Conservation (phyloP, 2,888 invertebrate genomes). For the Diaprepes abbreviatus region DNA sequence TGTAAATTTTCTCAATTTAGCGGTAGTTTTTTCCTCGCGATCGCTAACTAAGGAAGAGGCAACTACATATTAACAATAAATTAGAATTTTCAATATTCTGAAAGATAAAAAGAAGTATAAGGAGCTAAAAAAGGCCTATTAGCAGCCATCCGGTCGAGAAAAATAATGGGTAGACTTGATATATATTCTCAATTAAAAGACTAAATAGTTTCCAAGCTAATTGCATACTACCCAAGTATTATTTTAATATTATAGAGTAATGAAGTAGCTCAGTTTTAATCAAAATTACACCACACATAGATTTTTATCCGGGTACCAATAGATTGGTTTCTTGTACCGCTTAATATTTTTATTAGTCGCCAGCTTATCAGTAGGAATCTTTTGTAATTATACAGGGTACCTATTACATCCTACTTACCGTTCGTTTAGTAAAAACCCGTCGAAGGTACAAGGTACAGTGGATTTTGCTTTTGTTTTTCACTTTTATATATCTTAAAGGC, state of each 20-base stretch:
- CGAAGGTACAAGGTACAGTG: not conserved
- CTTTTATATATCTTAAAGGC: too few relatives aligned
- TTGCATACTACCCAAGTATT: slow-evolving; percentile 56
- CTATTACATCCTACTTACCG: slow-evolving; percentile 1
- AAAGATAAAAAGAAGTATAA: slow-evolving; percentile 30
- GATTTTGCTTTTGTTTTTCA: too few relatives aligned
- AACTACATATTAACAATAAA: slow-evolving; percentile 39
- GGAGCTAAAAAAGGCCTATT: slow-evolving; percentile 55
- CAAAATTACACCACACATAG: slow-evolving; percentile 52
- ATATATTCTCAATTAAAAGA: slow-evolving; percentile 58
- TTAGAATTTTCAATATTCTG: slow-evolving; percentile 38
- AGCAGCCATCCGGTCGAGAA: slow-evolving; percentile 57
- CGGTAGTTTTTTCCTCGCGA: slow-evolving; percentile 9
- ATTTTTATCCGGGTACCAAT: slow-evolving; percentile 54
- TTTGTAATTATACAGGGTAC: slow-evolving; percentile 3
- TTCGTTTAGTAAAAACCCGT: not conserved
- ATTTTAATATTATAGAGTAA: slow-evolving; percentile 55
- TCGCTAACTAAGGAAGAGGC: slow-evolving; percentile 4
- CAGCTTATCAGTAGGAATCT: slow-evolving; percentile 18
- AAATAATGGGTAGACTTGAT: slow-evolving; percentile 59
- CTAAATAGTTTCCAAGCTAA: slow-evolving; percentile 58
- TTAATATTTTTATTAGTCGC: slow-evolving; percentile 23
- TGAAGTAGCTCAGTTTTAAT: slow-evolving; percentile 54
- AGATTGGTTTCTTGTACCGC: slow-evolving; percentile 28
- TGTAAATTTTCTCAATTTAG: slow-evolving; percentile 30